Conservation (phyloP, 2,113 vertebrate species). For the Thamnophis sirtalis region DNA sequence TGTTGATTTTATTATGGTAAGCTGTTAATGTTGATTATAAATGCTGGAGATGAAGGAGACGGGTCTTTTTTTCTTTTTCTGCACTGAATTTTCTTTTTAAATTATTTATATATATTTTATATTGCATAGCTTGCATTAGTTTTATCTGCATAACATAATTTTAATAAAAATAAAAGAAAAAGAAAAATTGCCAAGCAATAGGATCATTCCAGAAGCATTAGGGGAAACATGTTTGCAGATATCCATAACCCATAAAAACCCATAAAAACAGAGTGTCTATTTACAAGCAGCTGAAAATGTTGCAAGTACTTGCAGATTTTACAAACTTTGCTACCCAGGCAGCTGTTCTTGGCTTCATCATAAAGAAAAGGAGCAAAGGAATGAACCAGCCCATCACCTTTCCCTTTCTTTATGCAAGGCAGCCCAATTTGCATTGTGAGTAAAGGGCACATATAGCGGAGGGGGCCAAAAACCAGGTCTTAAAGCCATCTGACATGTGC, state of each 20-base stretch:
- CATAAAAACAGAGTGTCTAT: conserved; percentile 3
- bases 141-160: too few species aligned
- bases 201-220: conserved; percentile 8
- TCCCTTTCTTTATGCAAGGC: neutral
- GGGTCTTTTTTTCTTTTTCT: too few species aligned
- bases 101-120: too few species aligned
- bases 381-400: conserved; percentile 7
- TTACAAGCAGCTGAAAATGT: conserved; percentile 31
- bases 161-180: too few species aligned
- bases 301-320: conserved; percentile 16
- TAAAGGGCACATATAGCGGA: conserved; percentile 1
- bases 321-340: conserved; percentile 5
- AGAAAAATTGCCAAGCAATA: neutral
- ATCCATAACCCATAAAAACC: conserved; percentile 1
- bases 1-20: too few species aligned
- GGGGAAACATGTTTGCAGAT: neutral
- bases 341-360: conserved; percentile 11
- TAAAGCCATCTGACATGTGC: conserved; percentile 32
- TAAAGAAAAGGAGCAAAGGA: conserved; percentile 18
- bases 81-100: too few species aligned
- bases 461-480: conserved; percentile 19
- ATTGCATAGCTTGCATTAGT: too few species aligned
- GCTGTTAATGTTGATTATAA: too few species aligned
- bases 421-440: neutral
- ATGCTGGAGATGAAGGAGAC: too few species aligned